Conservation (phyloP, 2,797 vertebrate species). For the Alcedo atthis region DNA sequence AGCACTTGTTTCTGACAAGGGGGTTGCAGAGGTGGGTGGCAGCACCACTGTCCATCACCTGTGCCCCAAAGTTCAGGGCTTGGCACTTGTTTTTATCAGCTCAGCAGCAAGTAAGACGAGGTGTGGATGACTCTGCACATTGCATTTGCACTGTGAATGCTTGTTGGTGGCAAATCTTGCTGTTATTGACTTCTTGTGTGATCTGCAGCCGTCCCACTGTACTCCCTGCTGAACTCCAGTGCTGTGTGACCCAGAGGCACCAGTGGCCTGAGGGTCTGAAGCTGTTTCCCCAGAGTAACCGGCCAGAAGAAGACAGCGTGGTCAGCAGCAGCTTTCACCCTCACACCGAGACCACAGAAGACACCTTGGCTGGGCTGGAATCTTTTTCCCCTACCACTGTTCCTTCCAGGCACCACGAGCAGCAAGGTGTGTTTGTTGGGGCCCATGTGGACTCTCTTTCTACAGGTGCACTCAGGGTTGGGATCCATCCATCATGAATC, state of each 20-base stretch:
- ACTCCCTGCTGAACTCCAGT: background rate
- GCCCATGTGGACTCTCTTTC: background rate
- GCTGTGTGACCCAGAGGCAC: background rate
- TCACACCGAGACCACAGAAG: background rate
- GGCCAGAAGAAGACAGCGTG: background rate
- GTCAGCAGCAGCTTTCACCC: background rate
- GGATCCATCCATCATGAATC: background rate
- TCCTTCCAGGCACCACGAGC: background rate
- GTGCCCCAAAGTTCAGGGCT: background rate
- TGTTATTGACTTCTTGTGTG: background rate
- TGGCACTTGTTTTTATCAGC: background rate
- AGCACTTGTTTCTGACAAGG: background rate
- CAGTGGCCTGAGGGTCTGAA: background rate
- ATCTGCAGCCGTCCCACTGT: background rate
- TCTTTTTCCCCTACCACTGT: background rate
- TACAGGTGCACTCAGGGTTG: background rate
- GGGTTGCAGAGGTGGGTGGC: background rate
- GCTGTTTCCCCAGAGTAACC: background rate
- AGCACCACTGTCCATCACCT: background rate
- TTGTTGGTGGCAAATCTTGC: background rate
- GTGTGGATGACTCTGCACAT: rapidly evolving
- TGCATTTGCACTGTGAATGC: background rate
- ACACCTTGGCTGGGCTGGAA: background rate
- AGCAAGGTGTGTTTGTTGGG: background rate
- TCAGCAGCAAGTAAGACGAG: background rate